Base-by-base conservation (phyloP, 1,140 invertebrate species). In the Portunus trituberculatus region DNA sequence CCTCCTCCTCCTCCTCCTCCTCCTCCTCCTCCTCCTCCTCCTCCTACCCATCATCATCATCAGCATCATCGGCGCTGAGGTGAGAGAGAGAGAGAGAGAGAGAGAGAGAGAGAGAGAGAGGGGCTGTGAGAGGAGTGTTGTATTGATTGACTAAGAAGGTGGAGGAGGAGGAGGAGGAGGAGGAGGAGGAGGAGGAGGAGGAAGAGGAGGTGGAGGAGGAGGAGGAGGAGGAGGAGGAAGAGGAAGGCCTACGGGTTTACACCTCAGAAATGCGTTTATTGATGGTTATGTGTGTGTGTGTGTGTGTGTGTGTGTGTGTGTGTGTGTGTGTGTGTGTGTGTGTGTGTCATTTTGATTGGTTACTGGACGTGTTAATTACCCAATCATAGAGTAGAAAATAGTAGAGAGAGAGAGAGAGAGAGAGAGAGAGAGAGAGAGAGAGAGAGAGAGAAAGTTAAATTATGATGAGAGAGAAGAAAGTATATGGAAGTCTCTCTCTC, bases 241-340 rank as follows among this genome's bases (percentile, higher is more conserved):
- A n/a, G 25, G 67, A 20, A 59, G 52, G 52, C 52, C 52, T 59
- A 20, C 20, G 0, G 6, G 10, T 76, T 76, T n/a, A 76, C 67
- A 76, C 67, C 67, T 76, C n/a, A n/a, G 67, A 76, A 76, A n/a
- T n/a, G 67, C 67, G 16, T 76, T 76, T 76, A n/a, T n/a, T 76
- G n/a, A 20, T 76, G 20, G n/a, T 76, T 76, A n/a, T 0, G 67
- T 2, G 52, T 59, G 16, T 59, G 52, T 59, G 52, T 59, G 52
- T 59, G 52, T 59, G 52, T 59, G 52, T 59, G 52, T 59, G 52
- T 59, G 84, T 87, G 84, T 32, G 84, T 87, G 39, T 87, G 12
- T 86, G 83, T 4, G 83, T 86, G 83, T 86, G 3, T 3, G 83
- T 32, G 32, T 4, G 32, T 3, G 32, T 86, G 83, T 86, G 83